These are phyloP conservation scores for Orestias chungarensis DNA, from an alignment of 2,797 vertebrate genomes.

Conservation along the genomic window DNA sequence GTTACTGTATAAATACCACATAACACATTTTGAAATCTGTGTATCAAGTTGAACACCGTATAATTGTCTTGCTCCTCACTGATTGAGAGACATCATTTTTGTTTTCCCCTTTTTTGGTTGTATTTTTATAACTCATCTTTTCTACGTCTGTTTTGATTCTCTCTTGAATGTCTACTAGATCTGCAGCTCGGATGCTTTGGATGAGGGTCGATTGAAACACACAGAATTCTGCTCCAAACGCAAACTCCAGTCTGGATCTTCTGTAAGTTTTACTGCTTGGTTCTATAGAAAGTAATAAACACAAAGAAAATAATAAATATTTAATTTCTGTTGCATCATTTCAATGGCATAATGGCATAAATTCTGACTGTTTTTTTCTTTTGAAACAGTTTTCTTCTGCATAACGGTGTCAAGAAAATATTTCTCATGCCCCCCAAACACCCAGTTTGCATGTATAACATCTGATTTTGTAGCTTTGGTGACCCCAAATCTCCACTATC, in stretches of 20 bases:
- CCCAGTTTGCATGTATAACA: neutral
- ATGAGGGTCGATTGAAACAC: constrained; percentile 59
- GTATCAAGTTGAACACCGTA: neutral
- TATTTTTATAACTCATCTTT: neutral
- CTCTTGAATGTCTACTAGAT: constrained; percentile 68
- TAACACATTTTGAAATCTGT: neutral
- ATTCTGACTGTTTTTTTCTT: too few relatives aligned
- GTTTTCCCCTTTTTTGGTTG: neutral
- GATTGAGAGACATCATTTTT: neutral
- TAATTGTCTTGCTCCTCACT: neutral
- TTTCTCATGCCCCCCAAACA: too few relatives aligned
- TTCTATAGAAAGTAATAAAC: too few relatives aligned
- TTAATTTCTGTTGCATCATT: too few relatives aligned
- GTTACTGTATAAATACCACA: too few relatives aligned
- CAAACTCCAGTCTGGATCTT: constrained; percentile 58
- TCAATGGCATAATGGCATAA: too few relatives aligned
- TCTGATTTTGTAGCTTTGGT: too few relatives aligned
- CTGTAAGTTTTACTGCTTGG: constrained; percentile 67
- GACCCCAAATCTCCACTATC: too few relatives aligned
- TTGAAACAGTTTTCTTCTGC: neutral
- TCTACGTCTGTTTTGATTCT: neutral
- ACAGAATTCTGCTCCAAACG: constrained; percentile 78
- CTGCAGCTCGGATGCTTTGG: constrained; percentile 74
- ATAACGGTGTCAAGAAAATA: neutral
- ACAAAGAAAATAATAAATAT: neutral